Conservation (phyloP, 2,113 vertebrate species). For the Proteles cristata region DNA sequence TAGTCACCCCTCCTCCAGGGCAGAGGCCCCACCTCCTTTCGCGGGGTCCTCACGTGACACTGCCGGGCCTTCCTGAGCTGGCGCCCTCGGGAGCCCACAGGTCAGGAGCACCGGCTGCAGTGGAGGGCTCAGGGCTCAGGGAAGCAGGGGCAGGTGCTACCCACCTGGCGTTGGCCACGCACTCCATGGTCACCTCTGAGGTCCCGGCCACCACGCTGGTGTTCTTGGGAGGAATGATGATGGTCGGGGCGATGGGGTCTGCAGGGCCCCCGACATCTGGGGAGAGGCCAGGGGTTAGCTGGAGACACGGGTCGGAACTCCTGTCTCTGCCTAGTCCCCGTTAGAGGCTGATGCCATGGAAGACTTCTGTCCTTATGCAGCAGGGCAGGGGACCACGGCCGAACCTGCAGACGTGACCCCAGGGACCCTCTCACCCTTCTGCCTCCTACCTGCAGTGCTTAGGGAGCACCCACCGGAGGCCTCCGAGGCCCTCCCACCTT, state of each 20-base stretch:
- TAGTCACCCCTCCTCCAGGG: background rate
- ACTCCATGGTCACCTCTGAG: slow-evolving; percentile 97
- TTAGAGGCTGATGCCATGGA: accelerated
- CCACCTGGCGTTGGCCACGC: slow-evolving; percentile 96
- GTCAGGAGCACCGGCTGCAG: background rate
- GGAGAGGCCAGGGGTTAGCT: slow-evolving; percentile 43
- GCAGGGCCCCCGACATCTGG: slow-evolving; percentile 96
- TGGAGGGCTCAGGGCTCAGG: no score
- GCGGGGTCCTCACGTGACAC: accelerated
- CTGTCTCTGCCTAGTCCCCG: background rate
- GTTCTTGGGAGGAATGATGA: slow-evolving; percentile 96
- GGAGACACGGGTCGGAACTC: background rate
- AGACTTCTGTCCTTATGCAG: accelerated
- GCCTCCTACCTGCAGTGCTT: background rate
- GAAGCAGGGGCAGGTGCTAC: accelerated
- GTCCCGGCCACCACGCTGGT: slow-evolving; percentile 96
- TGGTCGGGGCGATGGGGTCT: slow-evolving; percentile 97
- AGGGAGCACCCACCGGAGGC: accelerated
- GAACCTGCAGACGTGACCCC: background rate
- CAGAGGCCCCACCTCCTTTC: background rate
- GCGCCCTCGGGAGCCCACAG: accelerated
- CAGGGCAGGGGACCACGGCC: background rate
- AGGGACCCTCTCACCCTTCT: background rate
- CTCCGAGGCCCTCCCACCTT: background rate
- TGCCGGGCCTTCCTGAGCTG: background rate